Base-by-base conservation (phyloP, 2,888 invertebrate species). In the Napeogenes sylphis region DNA sequence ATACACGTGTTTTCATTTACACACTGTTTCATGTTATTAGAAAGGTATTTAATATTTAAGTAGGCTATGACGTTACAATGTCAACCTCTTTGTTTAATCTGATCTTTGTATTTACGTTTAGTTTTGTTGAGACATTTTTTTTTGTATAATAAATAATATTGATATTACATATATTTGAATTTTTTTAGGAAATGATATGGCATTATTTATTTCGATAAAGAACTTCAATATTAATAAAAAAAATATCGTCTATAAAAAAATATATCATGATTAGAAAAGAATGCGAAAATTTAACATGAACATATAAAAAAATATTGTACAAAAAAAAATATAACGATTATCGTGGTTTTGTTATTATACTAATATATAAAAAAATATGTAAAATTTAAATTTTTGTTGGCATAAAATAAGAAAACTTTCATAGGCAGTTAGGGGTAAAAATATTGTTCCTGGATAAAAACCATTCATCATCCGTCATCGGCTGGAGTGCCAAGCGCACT, bases 391-490 rank as follows among this genome's bases (percentile, higher is more conserved):
- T 53, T 45, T 61, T 38, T 10, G 30, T n/a, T 30, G 51, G 10
- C 63, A 68, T 71, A 70, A 72, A 74, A 71, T 67, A 69, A 70
- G 69, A 68, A 73, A 72, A 75, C 74, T 59, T 80, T 76, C 78
- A 77, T 76, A 81, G 78, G 80, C 80, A 73, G 76, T 82, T 79
- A 75, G 71, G 75, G 75, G 56, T 73, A 81, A 77, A 80, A 80
- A 80, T 79, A 77, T 74, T 68, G 75, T 72, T 67, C 73, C 71
- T 21, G 76, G 80, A 83, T 82, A 81, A 85, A 82, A 84, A 82
- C 81, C 82, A 84, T 86, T 84, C 81, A 82, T 85, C 85, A 89
- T 88, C 87, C 82, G 86, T 88, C 88, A 87, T 73, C 75, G 74
- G 75, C 73, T 75, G 77, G 78, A 71, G 76, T 79, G 87, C 83